Evolutionary conservation across 2,797 vertebrate species (phyloP).

Genomic region (Cynodonichthys magdalenae): DNA sequence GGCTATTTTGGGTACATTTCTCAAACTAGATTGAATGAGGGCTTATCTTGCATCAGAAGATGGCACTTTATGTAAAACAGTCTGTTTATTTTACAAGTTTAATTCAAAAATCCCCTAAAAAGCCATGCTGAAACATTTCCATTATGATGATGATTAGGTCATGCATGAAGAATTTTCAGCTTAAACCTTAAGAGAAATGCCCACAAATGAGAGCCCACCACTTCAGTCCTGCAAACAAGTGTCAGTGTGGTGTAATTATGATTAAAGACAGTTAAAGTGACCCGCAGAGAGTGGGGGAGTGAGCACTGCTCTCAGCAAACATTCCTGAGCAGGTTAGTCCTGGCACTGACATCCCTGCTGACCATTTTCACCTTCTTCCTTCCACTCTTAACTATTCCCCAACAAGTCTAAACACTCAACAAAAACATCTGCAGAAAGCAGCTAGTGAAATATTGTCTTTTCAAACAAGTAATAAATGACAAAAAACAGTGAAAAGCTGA

Average conservation of each 20-base stretch:
- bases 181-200: constrained; percentile 18
- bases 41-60: constrained; percentile 14
- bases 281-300: constrained; percentile 30
- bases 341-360: constrained; percentile 68
- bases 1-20: neutral
- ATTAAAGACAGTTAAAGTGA: constrained; percentile 31
- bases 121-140: constrained; percentile 12
- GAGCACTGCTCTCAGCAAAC: constrained; percentile 36
- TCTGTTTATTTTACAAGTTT: constrained; percentile 2
- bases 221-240: neutral
- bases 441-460: neutral
- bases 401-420: neutral
- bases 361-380: constrained; percentile 54
- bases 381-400: constrained; percentile 40
- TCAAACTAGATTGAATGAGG: neutral
- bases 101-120: constrained; percentile 16
- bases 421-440: neutral
- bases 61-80: constrained; percentile 1
- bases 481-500: neutral
- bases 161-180: constrained; percentile 17
- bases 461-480: neutral
- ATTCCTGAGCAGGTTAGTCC: constrained; percentile 69
- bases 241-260: constrained; percentile 21
- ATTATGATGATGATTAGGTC: constrained; percentile 24
- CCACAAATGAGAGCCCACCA: constrained; percentile 12